phyloP scores from a whole-genome alignment of 53 echinoderm and acorn worm species.

The Henricia sp. region DNA sequence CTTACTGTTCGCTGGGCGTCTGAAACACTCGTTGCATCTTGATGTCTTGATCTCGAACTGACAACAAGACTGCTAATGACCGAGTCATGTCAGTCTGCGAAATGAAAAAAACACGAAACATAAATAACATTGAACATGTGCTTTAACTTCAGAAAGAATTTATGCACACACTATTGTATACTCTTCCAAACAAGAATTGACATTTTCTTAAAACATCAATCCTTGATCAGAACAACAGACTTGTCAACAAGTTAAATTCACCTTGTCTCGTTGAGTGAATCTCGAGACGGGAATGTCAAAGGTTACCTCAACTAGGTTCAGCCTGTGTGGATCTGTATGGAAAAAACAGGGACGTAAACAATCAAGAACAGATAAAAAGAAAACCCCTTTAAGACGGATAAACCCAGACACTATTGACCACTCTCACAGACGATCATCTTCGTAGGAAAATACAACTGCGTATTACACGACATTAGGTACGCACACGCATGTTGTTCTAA shows the following conservation, averaged over 20 bases:
- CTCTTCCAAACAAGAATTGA: too few relatives aligned
- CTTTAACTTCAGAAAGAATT: too few relatives aligned
- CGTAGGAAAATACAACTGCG: too few relatives aligned
- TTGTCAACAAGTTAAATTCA: neutral
- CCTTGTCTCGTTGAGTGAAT: slow-evolving; percentile 86
- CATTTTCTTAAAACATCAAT: too few relatives aligned
- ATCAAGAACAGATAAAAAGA: neutral
- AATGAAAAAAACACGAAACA: too few relatives aligned
- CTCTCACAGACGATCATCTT: too few relatives aligned
- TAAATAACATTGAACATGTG: too few relatives aligned
- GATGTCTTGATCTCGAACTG: slow-evolving; percentile 70
- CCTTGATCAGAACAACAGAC: too few relatives aligned
- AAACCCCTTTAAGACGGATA: neutral
- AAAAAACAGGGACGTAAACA: neutral
- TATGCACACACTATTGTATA: too few relatives aligned
- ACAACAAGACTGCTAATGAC: slow-evolving; percentile 72
- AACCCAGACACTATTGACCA: slow-evolving; percentile 11
- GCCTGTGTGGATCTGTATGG: slow-evolving; percentile 69
- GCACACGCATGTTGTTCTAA: too few relatives aligned
- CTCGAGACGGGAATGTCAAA: slow-evolving; percentile 72
- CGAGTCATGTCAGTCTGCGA: slow-evolving; percentile 67
- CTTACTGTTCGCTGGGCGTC: slow-evolving; percentile 72
- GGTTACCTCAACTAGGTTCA: slow-evolving; percentile 78
- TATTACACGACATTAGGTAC: too few relatives aligned
- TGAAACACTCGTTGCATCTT: slow-evolving; percentile 61